Evolutionary conservation across 2,113 vertebrate genomes (phyloP).

Genomic region (Cepphus grylle): DNA sequence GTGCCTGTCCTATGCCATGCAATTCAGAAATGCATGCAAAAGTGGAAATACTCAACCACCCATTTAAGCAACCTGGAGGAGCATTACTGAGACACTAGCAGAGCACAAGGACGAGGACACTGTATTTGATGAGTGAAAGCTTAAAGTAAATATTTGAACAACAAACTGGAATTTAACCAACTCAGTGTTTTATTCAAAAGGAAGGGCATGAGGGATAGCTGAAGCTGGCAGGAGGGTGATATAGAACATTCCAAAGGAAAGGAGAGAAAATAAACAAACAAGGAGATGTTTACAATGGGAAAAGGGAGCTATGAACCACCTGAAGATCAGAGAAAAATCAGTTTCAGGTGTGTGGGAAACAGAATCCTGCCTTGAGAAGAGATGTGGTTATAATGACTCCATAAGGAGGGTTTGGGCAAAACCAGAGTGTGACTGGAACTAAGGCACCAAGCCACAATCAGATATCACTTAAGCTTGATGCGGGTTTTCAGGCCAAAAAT

Average conservation of each 20-base stretch:
- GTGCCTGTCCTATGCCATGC: background rate
- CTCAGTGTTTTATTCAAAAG: conserved; percentile 16
- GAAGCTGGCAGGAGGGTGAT: background rate
- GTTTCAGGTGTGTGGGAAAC: background rate
- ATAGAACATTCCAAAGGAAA: background rate
- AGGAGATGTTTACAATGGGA: background rate
- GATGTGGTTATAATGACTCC: background rate
- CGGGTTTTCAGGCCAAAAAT: background rate
- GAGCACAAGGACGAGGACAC: background rate
- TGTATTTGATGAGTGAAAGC: conserved; percentile 4
- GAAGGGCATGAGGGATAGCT: background rate
- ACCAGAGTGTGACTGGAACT: background rate
- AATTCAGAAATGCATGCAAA: background rate
- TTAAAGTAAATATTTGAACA: conserved; percentile 57
- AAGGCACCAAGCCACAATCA: background rate
- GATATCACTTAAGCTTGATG: background rate
- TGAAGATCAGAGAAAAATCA: background rate
- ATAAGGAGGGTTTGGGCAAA: background rate
- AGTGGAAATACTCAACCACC: background rate
- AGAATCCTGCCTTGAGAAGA: background rate
- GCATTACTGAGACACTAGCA: background rate
- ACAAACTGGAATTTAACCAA: conserved; percentile 14
- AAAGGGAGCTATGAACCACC: background rate
- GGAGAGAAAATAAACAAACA: background rate
- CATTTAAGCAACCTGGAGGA: conserved; percentile 28